phyloP scores from a whole-genome alignment of 2,888 invertebrate species.

The Nephrotoma guestfalica region DNA sequence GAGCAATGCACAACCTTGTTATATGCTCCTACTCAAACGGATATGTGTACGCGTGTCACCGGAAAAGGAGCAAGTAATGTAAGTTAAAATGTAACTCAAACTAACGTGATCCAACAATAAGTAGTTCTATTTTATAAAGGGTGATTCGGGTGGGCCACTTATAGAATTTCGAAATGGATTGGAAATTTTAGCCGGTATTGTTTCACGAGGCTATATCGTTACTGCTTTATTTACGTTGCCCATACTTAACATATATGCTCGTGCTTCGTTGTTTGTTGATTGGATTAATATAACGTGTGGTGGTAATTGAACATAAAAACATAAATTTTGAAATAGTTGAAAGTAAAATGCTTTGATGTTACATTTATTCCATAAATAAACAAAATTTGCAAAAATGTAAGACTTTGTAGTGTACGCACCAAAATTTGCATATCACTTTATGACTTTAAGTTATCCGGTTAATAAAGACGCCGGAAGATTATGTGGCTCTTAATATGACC shows the following conservation, averaged over 20 bases:
- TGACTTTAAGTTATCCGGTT: too few species aligned
- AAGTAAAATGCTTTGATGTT: too few species aligned
- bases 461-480: too few species aligned
- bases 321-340: too few species aligned
- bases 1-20: not conserved
- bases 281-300: not conserved
- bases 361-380: too few species aligned
- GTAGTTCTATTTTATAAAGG: not conserved
- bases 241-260: constrained; percentile 1
- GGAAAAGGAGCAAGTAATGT: constrained; percentile 7
- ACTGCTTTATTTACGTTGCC: constrained; percentile 1
- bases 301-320: too few species aligned
- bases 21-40: not conserved
- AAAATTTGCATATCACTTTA: too few species aligned
- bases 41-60: not conserved
- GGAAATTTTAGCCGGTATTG: constrained; percentile 3
- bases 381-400: too few species aligned
- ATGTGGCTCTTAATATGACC: too few species aligned
- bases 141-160: constrained; percentile 9
- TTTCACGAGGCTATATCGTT: not conserved
- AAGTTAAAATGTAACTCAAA: not conserved
- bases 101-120: not conserved
- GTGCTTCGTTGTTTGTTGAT: constrained; percentile 1
- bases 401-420: too few species aligned
- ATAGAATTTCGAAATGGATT: not conserved